Conservation (phyloP, 2,113 vertebrate genomes). For the Plotosus lineatus region DNA sequence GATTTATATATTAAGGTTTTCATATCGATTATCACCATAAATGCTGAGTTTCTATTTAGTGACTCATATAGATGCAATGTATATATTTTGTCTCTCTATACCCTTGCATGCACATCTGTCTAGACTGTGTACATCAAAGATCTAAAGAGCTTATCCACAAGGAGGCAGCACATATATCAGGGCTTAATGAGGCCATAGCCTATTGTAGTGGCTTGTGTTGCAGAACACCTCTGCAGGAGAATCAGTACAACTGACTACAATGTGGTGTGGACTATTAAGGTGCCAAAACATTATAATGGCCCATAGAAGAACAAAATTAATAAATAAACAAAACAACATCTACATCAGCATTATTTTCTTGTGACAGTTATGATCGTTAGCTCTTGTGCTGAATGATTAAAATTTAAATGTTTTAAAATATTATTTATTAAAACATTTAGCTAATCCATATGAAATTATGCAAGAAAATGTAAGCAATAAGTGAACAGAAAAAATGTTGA, state of each 20-base stretch:
- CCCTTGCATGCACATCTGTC: not conserved
- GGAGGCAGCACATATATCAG: constrained; percentile 35
- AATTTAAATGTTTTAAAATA: not conserved
- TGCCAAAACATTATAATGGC: not conserved
- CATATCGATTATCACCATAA: too few species aligned
- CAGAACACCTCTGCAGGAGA: not conserved
- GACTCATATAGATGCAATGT: not conserved
- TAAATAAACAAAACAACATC: too few species aligned
- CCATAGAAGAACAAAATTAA: not conserved
- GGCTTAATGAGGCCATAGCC: not conserved
- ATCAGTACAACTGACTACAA: not conserved
- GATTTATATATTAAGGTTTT: too few species aligned
- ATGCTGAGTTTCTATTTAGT: too few species aligned
- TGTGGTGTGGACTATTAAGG: not conserved
- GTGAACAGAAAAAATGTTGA: not conserved
- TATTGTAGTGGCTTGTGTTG: not conserved
- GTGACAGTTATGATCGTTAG: not conserved
- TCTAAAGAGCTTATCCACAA: constrained; percentile 6
- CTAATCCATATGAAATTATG: not conserved
- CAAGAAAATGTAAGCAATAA: not conserved
- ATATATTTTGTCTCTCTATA: not conserved
- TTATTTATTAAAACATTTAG: not conserved
- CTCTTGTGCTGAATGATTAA: too few species aligned
- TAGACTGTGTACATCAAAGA: not conserved
- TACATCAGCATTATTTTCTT: not conserved